Conservation (phyloP, 2,888 invertebrate species). For the Melieria picta region DNA sequence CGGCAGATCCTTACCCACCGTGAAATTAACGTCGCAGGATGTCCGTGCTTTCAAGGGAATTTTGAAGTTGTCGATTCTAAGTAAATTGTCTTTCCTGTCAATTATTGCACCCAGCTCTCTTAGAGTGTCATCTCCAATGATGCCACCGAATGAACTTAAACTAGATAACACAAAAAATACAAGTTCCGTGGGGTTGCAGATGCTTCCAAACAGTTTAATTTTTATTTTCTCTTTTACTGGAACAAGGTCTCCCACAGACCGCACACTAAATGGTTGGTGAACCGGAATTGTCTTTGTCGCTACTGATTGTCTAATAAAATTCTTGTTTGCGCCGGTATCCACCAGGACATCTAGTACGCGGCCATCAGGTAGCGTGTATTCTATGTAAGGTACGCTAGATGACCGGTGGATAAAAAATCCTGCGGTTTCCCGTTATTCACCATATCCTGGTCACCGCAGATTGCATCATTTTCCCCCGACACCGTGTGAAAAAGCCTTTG, state of each 20-base stretch:
- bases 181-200: neutral
- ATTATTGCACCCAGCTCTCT: constrained; percentile 36
- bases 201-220: neutral
- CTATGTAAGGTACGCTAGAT: constrained; percentile 10
- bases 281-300: no score
- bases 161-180: neutral
- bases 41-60: neutral
- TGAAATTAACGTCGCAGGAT: neutral
- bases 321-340: neutral
- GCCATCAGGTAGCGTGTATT: constrained; percentile 1
- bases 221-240: neutral
- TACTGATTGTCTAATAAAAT: no score
- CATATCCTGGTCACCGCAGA: no score
- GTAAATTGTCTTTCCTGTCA: constrained; percentile 21
- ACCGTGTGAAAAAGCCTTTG: neutral
- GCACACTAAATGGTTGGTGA: no score
- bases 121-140: constrained; percentile 37
- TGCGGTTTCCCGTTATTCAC: neutral
- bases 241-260: neutral
- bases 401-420: constrained; percentile 1
- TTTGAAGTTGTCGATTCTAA: neutral
- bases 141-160: constrained; percentile 20
- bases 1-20: neutral
- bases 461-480: neutral
- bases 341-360: neutral